Conservation (phyloP, 2,888 invertebrate species). For the Phasia obesa region DNA sequence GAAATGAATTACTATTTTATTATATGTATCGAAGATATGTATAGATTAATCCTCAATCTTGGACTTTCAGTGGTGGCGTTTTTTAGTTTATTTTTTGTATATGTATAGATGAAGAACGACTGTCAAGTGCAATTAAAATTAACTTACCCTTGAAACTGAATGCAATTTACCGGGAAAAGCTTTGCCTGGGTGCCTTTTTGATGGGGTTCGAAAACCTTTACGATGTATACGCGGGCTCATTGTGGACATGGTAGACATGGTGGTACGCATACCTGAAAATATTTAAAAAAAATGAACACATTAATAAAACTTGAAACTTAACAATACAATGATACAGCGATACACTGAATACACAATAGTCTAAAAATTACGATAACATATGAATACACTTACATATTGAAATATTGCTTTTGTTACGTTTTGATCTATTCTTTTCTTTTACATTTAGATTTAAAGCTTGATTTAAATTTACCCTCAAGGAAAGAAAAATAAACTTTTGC, state of each 20-base stretch:
- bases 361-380: background rate
- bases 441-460: slow-evolving; percentile 56
- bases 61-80: too few species aligned
- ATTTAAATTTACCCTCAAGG: slow-evolving; percentile 67
- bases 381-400: too few species aligned
- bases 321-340: background rate
- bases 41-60: too few species aligned
- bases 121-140: too few species aligned
- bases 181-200: slow-evolving; percentile 84
- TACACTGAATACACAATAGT: background rate
- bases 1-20: too few species aligned
- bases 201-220: slow-evolving; percentile 87
- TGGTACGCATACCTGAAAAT: slow-evolving; percentile 87
- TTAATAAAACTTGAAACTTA: slow-evolving; percentile 19
- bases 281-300: slow-evolving; percentile 1
- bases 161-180: slow-evolving; percentile 82
- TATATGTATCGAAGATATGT: too few species aligned
- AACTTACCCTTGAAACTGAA: slow-evolving; percentile 83
- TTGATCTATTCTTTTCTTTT: slow-evolving; percentile 20
- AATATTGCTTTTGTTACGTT: slow-evolving; percentile 5
- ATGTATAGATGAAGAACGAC: too few species aligned
- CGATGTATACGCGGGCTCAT: slow-evolving; percentile 87
- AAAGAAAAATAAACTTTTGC: slow-evolving; percentile 45
- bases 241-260: slow-evolving; percentile 87
- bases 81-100: too few species aligned